These are phyloP conservation scores for Temnothorax rugatulus DNA, from an alignment of 2,888 invertebrate species.

Conservation along the genomic window DNA sequence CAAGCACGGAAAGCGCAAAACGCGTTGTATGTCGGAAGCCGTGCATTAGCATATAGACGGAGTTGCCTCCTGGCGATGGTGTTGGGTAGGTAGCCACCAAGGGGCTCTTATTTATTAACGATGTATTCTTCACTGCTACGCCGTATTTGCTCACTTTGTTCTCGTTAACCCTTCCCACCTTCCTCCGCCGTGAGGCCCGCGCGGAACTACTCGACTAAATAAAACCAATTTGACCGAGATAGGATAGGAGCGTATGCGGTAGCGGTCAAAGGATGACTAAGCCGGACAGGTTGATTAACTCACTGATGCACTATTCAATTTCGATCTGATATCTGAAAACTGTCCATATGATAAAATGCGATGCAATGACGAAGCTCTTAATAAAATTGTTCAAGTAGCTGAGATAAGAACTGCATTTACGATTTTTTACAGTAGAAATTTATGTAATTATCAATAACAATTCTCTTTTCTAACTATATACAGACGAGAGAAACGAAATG, in stretches of 20 bases:
- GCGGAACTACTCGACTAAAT: slow-evolving; percentile 41
- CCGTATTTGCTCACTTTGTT: slow-evolving; percentile 74
- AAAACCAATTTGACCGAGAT: slow-evolving; percentile 47
- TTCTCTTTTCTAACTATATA: not conserved
- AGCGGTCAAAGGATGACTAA: slow-evolving; percentile 55
- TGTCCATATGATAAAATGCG: not conserved
- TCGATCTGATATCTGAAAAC: slow-evolving; percentile 20
- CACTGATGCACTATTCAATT: slow-evolving; percentile 50
- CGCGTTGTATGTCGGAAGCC: slow-evolving; percentile 82
- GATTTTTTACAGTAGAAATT: not conserved
- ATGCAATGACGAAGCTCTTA: slow-evolving; percentile 13
- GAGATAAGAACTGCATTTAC: not conserved
- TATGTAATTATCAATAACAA: not conserved
- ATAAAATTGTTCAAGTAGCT: slow-evolving; percentile 1
- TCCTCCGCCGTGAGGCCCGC: slow-evolving; percentile 42
- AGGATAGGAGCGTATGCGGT: slow-evolving; percentile 43
- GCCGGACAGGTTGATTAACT: slow-evolving; percentile 55
- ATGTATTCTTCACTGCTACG: slow-evolving; percentile 80
- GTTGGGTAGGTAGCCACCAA: slow-evolving; percentile 71
- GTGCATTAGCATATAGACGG: slow-evolving; percentile 85
- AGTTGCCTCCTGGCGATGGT: slow-evolving; percentile 80
- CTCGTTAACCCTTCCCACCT: slow-evolving; percentile 67
- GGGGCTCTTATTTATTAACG: slow-evolving; percentile 82
- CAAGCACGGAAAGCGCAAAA: slow-evolving; percentile 73
- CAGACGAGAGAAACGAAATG: not conserved